Percentiles rank a stretch among this genome's conserved stretches.
These are phyloP conservation scores for Amphimedon queenslandica DNA, from an alignment of 37 sponge, comb jelly and placozoan genomes.

Conservation along the genomic window DNA sequence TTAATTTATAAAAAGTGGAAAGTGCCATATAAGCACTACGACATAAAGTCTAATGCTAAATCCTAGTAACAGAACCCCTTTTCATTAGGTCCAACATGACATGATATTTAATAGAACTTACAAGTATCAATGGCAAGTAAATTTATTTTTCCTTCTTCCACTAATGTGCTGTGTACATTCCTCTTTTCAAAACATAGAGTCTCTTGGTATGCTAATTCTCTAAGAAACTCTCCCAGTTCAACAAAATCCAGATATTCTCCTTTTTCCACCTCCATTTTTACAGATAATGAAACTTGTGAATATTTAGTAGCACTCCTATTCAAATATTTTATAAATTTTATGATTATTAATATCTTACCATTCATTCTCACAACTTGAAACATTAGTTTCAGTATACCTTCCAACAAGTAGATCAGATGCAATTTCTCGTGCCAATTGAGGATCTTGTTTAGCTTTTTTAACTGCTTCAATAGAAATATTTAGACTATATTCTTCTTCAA, in stretches of 20 bases:
- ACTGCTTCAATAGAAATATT: slow-evolving; percentile 25
- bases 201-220: not conserved
- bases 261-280: not conserved
- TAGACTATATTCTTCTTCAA: slow-evolving; percentile 10
- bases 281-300: not conserved
- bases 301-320: not conserved
- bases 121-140: no score
- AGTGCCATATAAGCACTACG: no score
- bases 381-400: not conserved
- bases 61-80: no score
- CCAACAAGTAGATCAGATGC: not conserved
- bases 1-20: no score
- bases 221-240: not conserved
- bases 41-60: no score
- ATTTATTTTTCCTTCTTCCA: no score
- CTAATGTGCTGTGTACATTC: no score
- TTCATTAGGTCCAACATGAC: not conserved
- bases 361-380: not conserved
- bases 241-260: not conserved
- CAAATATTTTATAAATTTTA: no score
- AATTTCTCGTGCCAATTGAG: not conserved
- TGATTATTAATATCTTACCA: not conserved
- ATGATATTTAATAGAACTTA: not conserved
- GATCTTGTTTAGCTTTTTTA: not conserved
- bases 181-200: no score